A percentile compares a stretch with the other conserved stretches of the same genome.
These are phyloP conservation scores for Zonotrichia albicollis DNA, from an alignment of 2,797 vertebrate species.

Conservation along the genomic window DNA sequence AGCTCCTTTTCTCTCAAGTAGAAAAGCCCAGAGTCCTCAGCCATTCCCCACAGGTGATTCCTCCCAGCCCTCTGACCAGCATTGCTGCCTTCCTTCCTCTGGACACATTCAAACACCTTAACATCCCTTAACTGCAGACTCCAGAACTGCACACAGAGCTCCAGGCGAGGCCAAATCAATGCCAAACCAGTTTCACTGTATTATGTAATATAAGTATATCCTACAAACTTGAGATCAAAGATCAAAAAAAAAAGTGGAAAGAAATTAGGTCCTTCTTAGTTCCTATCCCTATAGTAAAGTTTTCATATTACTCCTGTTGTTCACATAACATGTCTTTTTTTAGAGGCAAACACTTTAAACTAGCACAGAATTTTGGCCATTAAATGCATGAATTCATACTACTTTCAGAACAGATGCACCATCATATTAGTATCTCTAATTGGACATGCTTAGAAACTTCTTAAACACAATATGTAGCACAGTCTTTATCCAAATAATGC, in stretches of 20 bases:
- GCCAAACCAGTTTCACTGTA: not conserved
- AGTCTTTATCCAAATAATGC: not conserved
- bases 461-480: not conserved
- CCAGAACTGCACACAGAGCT: not conserved
- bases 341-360: not conserved
- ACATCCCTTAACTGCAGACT: not conserved
- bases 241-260: not conserved
- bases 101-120: not conserved
- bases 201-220: not conserved
- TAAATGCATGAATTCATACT: not conserved
- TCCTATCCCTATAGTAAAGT: not conserved
- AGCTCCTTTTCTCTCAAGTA: not conserved
- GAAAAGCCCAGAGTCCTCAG: not conserved
- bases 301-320: not conserved
- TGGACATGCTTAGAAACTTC: not conserved
- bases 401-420: not conserved
- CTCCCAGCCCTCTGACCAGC: not conserved
- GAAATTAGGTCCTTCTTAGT: not conserved
- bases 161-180: not conserved
- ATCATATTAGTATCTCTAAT: not conserved
- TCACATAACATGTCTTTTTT: not conserved
- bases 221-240: not conserved
- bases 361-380: not conserved
- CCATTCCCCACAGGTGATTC: fast-evolving
- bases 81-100: not conserved